Percentiles rank a stretch among this genome's conserved stretches.
phyloP scores from a whole-genome alignment of 2,113 vertebrate genomes.

The Gavialis gangeticus region DNA sequence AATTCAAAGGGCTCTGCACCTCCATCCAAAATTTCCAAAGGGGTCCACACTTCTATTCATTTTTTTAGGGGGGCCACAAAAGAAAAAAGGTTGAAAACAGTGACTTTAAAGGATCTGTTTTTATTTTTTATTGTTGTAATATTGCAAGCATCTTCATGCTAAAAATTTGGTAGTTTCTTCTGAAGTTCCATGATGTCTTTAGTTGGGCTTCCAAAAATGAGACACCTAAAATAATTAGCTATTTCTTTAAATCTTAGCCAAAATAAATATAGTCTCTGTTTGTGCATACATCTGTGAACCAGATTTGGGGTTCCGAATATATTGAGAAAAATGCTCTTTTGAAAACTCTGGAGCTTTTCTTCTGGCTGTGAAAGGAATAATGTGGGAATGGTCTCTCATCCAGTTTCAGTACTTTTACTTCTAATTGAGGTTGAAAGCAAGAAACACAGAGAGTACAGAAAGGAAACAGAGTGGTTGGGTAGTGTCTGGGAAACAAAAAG shows the following conservation, averaged over 20 bases:
- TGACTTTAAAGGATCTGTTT: no score
- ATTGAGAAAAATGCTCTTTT: not conserved
- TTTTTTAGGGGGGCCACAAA: no score
- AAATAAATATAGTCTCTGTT: not conserved
- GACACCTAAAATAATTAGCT: rapidly evolving
- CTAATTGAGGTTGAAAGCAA: not conserved
- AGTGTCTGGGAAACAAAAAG: not conserved
- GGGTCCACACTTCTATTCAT: no score
- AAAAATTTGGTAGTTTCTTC: no score
- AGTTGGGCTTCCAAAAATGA: not conserved
- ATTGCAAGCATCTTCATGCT: no score
- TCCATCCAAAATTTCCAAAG: no score
- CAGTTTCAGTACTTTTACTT: not conserved
- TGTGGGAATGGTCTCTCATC: not conserved
- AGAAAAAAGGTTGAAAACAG: no score
- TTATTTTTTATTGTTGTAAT: no score
- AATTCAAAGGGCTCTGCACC: no score
- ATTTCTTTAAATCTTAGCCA: not conserved
- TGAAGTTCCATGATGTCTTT: not conserved
- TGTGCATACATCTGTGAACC: not conserved
- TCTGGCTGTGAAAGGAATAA: not conserved
- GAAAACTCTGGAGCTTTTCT: not conserved
- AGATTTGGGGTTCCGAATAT: not conserved
- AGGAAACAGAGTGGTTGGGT: not conserved
- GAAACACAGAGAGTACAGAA: not conserved